Base-by-base conservation (phyloP, 2,888 invertebrate genomes). In the Pammene fasciana region DNA sequence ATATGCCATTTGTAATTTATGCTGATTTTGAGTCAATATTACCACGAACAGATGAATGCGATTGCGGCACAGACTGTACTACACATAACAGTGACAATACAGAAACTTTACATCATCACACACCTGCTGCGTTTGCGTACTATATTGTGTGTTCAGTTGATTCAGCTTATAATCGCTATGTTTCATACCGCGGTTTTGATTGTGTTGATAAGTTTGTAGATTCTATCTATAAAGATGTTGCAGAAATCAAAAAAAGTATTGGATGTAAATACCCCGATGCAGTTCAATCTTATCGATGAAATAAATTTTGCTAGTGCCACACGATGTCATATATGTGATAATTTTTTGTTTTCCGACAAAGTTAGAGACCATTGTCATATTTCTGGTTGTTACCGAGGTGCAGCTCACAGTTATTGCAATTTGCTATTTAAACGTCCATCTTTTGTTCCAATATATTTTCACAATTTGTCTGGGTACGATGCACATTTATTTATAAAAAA, bases 1-100 rank as follows among this genome's bases (percentile, higher is more conserved):
- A 72, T 67, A n/a, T n/a, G n/a, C n/a, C n/a, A n/a, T n/a, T n/a
- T n/a, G n/a, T n/a, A n/a, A n/a, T n/a, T n/a, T n/a, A 70, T 43
- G 72, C 70, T 4, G 68, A 70, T 48, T 72, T 68, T 57, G 68
- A 72, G 54, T 61, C 34, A 34, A 16, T 71, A 41, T 59, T 71
- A 34, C 16, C 59, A 34, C 43, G 57, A 57, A 6, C 57, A 10
- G 57, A 18, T 57, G 57, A 43, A 43, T 57, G 57, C n/a, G 11
- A 57, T 18, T 57, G 26, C 46, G 43, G 0, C 38, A 0, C 14
- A 18, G 54, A 59, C 46, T 46, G 26, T 11, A 43, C 46, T 36
- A 8, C 13, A 60, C 38, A 50, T 16, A 57, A 36, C 43, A 43
- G 14, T 38, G 57, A 13, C 34, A 48, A 45, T 11, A 57, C 48